These are phyloP conservation scores for Hormiphora californensis DNA, from an alignment of 37 sponge, comb jelly and placozoan genomes.

Conservation along the genomic window DNA sequence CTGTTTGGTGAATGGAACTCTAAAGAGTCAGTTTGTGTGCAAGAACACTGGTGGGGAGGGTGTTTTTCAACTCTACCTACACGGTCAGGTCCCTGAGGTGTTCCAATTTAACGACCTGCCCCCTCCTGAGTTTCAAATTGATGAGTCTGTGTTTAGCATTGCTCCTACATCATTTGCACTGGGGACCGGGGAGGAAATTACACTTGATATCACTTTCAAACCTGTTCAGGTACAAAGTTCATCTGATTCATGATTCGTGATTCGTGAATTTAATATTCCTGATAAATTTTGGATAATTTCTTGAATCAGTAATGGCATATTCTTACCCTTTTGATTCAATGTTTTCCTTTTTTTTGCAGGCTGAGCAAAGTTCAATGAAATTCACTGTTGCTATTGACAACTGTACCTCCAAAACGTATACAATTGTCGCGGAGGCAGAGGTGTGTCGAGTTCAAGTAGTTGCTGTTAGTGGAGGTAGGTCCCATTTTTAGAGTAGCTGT, in stretches of 20 bases:
- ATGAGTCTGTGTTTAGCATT: not conserved
- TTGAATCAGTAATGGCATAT: not conserved
- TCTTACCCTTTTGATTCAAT: not conserved
- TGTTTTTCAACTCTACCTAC: slow-evolving; percentile 10
- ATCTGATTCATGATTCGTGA: no score
- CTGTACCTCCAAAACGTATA: not conserved
- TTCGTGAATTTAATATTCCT: no score
- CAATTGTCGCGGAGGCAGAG: not conserved
- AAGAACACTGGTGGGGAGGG: slow-evolving; percentile 25
- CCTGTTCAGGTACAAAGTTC: not conserved
- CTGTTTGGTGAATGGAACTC: slow-evolving; percentile 43
- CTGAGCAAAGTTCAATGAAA: not conserved
- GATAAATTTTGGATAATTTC: not conserved
- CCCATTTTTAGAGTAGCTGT: no score
- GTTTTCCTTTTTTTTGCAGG: not conserved
- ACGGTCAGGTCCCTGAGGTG: not conserved
- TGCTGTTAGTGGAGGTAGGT: slow-evolving; percentile 47
- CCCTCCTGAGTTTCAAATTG: not conserved
- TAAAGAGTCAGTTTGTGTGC: slow-evolving; percentile 34
- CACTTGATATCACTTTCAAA: not conserved
- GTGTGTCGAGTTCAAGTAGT: slow-evolving; percentile 13
- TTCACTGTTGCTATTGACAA: slow-evolving; percentile 30
- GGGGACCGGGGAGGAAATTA: slow-evolving; percentile 9
- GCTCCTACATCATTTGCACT: slow-evolving; percentile 32
- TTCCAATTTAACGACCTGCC: slow-evolving; percentile 19